Conservation (phyloP, 2,888 invertebrate genomes). For the Oligia fasciuncula region DNA sequence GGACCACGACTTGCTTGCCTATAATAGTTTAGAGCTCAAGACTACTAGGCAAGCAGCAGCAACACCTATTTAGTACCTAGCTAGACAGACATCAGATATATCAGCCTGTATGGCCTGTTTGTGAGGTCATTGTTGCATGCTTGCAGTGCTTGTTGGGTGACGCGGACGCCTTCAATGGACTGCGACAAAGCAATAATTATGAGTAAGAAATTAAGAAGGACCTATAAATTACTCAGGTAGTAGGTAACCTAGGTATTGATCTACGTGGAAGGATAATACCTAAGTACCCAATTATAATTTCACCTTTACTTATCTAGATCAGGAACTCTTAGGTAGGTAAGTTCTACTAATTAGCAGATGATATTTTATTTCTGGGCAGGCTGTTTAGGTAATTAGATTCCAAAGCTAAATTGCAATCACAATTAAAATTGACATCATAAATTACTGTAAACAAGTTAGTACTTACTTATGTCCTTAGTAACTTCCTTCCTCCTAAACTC, state of each 20-base stretch:
- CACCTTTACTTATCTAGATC: background rate
- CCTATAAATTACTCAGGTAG: background rate
- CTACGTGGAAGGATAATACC: background rate
- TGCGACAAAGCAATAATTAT: background rate
- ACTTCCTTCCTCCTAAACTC: slow-evolving; percentile 37
- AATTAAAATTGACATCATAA: slow-evolving; percentile 4
- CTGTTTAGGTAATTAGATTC: background rate
- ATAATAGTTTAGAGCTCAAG: background rate
- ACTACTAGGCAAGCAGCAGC: background rate
- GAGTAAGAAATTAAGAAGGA: background rate
- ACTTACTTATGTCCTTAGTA: background rate
- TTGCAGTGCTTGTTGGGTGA: background rate
- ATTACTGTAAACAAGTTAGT: slow-evolving; percentile 1
- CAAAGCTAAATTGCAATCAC: slow-evolving; percentile 6
- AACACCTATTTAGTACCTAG: background rate
- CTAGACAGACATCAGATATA: background rate
- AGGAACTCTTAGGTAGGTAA: background rate
- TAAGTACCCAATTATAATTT: background rate
- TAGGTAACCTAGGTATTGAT: too few relatives aligned
- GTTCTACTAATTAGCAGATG: background rate
- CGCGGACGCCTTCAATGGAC: background rate
- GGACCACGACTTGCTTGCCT: background rate
- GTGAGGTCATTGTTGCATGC: background rate
- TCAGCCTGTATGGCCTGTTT: background rate
- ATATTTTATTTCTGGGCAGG: background rate